Conservation (phyloP, 64 coral and sea anemone species). For the Anthopleura sola region DNA sequence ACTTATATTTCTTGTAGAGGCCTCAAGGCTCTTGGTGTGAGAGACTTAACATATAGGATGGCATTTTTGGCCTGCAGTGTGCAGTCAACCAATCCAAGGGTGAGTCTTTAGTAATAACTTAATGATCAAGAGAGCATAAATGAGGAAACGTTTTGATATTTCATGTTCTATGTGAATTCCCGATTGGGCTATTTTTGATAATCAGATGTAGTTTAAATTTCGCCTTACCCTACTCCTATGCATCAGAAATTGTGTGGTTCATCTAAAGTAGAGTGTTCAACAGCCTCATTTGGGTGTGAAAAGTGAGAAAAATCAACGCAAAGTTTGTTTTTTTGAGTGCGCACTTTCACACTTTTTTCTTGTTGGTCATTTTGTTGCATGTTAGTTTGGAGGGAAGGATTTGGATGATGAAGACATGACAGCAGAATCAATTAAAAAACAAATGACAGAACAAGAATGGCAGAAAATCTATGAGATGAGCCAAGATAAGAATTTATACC, state of each 20-base stretch:
- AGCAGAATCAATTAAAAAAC: constrained; percentile 95
- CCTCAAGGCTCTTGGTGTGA: constrained; percentile 94
- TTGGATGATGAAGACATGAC: constrained; percentile 96
- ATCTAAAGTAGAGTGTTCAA: too few relatives aligned
- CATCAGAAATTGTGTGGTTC: too few relatives aligned
- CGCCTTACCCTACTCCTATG: too few relatives aligned
- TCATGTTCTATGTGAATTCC: too few relatives aligned
- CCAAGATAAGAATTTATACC: constrained; percentile 93
- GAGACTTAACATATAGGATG: constrained; percentile 95
- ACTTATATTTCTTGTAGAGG: constrained; percentile 42
- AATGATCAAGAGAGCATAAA: not conserved
- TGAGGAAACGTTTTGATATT: too few relatives aligned
- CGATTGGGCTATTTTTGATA: too few relatives aligned
- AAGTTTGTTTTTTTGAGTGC: too few relatives aligned
- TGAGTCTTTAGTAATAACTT: constrained; percentile 17
- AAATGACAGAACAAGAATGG: constrained; percentile 99
- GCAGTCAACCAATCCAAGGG: constrained; percentile 95
- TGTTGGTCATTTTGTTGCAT: not conserved
- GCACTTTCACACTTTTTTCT: not conserved
- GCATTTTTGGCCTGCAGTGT: constrained; percentile 96
- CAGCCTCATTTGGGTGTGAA: too few relatives aligned
- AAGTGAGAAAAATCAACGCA: too few relatives aligned
- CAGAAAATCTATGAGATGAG: constrained; percentile 98
- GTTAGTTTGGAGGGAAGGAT: constrained; percentile 98
- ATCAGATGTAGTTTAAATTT: too few relatives aligned